Base-by-base conservation (phyloP, 2,888 invertebrate genomes). In the Raillietiella orientalis region DNA sequence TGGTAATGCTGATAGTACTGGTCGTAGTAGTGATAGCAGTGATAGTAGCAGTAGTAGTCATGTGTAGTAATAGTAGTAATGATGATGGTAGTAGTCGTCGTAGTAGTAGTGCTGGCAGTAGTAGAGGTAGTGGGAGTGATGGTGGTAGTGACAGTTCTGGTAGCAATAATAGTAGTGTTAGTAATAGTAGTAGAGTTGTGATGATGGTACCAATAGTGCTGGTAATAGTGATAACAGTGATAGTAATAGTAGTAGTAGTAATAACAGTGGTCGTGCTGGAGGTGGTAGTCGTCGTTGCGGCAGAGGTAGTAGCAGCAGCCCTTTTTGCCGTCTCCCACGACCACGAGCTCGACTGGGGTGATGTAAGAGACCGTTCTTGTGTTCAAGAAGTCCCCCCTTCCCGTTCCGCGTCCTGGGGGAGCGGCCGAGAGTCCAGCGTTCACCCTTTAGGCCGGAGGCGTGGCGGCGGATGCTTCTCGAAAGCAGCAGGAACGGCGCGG, bases 11-110 rank as follows among this genome's bases (percentile, higher is more conserved):
- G 14, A 9, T 24, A 9, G 8, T 14, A 10, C 9, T 24, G 24
- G 15, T 24, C 15, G 15, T 24, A 16, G 9, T 24, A 16, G 6
- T 24, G 11, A 13, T 24, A n/a, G n/a, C 16, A 16, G 15, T 24
- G 24, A 9, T 14, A 16, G 15, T 24, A 16, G 15, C 16, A 14
- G 3, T 24, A 14, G 14, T 24, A 24, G 5, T 24, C 4, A 13
- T 24, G 16, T 25, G 16, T 5, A 16, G 11, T 8, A 25, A 2
- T 25, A 3, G 17, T 17, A 2, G 17, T 25, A 17, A 14, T 25
- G 4, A 11, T 25, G 3, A 11, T 25, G 16, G 9, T 17, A 12
- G 17, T 25, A 8, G 12, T 10, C 10, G 17, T 25, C 14, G 12
- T 16, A 10, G 16, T 16, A 10, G 16, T 25, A 16, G 10, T 25